Percentiles rank a stretch among this genome's conserved stretches.
These are phyloP conservation scores for Menidia menidia DNA, from an alignment of 2,797 vertebrate genomes.

Conservation along the genomic window DNA sequence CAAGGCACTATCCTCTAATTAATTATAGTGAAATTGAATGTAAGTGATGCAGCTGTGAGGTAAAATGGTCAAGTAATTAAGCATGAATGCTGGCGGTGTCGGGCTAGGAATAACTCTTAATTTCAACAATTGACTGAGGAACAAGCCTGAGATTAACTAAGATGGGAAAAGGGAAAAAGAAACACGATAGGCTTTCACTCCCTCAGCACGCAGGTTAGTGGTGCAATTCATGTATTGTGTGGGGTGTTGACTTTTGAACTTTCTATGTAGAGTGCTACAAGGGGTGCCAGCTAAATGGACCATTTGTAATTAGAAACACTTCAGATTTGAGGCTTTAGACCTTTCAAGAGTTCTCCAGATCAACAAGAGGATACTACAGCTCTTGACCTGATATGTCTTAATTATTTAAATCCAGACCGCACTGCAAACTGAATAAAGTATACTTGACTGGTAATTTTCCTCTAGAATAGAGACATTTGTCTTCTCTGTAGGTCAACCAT, in stretches of 20 bases:
- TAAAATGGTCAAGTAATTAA: too few species aligned
- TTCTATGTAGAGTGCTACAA: conserved; percentile 26
- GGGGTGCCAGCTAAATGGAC: conserved; percentile 36
- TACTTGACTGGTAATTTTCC: too few species aligned
- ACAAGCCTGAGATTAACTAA: background rate
- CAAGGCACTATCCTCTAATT: too few species aligned
- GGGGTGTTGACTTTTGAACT: background rate
- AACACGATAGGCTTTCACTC: background rate
- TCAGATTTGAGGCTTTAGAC: conserved; percentile 37
- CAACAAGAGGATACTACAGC: conserved; percentile 19
- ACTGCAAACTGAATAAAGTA: too few species aligned
- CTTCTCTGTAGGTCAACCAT: too few species aligned
- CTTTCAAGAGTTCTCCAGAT: conserved; percentile 37
- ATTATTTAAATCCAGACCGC: background rate
- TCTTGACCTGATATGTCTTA: conserved; percentile 33
- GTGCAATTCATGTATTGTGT: conserved; percentile 12
- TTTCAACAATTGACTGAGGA: too few species aligned
- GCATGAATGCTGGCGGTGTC: too few species aligned
- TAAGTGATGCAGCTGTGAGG: too few species aligned
- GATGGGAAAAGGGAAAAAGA: background rate
- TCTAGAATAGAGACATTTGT: too few species aligned
- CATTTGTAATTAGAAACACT: conserved; percentile 46
- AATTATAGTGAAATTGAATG: too few species aligned
- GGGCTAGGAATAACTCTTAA: too few species aligned
- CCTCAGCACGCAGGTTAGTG: background rate